Percentiles rank a stretch among this genome's conserved stretches.
phyloP scores from a whole-genome alignment of 2,888 invertebrate species.

The Pseudolycoriella hygida region DNA sequence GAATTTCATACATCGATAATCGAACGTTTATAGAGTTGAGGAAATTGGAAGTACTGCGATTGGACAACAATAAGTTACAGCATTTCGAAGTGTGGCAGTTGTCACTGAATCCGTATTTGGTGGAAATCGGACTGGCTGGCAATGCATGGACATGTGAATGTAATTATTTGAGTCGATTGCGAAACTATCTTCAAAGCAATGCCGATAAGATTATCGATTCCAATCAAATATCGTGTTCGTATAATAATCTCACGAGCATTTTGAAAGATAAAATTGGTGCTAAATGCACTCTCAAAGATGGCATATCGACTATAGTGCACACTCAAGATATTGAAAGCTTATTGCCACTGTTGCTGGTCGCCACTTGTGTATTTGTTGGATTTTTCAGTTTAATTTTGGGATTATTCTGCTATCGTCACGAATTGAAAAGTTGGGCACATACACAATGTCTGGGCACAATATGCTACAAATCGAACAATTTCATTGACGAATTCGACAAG shows the following conservation, averaged over 20 bases:
- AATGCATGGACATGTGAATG: constrained; percentile 90
- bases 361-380: constrained; percentile 57
- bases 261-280: constrained; percentile 64
- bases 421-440: constrained; percentile 71
- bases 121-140: constrained; percentile 65
- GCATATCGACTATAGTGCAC: constrained; percentile 53
- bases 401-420: constrained; percentile 62
- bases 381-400: constrained; percentile 61
- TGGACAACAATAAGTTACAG: constrained; percentile 69
- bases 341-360: constrained; percentile 58
- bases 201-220: constrained; percentile 67
- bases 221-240: constrained; percentile 54
- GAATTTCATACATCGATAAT: constrained; percentile 66
- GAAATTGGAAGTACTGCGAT: constrained; percentile 63
- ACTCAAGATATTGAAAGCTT: constrained; percentile 55
- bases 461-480: constrained; percentile 67
- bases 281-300: constrained; percentile 35
- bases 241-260: constrained; percentile 52
- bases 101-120: constrained; percentile 63
- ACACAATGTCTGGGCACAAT: constrained; percentile 70
- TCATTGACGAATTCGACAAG: constrained; percentile 59
- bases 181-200: constrained; percentile 62
- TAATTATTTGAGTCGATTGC: constrained; percentile 59
- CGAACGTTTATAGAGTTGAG: constrained; percentile 65
- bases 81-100: constrained; percentile 78